phyloP scores from a whole-genome alignment of 2,888 invertebrate genomes.

The Sepioteuthis lessoniana region DNA sequence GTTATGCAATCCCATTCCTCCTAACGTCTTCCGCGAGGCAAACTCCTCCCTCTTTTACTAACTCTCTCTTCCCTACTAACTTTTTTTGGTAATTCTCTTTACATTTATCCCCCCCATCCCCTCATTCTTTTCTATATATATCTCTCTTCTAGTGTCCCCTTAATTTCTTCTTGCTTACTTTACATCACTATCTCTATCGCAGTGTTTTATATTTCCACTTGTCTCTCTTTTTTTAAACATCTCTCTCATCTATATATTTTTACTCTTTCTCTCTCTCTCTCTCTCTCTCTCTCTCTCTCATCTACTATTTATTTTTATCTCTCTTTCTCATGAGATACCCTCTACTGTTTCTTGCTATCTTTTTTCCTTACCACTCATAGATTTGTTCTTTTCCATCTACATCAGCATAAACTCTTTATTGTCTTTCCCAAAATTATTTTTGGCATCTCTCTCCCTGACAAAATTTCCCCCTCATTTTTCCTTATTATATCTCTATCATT shows the following conservation, averaged over 20 bases:
- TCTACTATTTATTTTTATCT: no score
- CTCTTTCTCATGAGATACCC: no score
- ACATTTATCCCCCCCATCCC: background rate
- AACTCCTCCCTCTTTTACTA: background rate
- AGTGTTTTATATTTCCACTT: background rate
- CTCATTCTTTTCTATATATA: background rate
- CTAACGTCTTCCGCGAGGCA: background rate
- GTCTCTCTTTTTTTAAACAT: background rate
- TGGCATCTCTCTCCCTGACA: background rate
- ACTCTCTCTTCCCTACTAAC: background rate
- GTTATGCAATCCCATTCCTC: slow-evolving; percentile 33
- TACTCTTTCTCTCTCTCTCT: background rate
- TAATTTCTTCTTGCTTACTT: background rate
- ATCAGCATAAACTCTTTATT: no score
- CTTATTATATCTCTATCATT: no score
- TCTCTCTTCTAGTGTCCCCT: background rate
- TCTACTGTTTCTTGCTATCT: no score
- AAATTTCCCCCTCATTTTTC: no score
- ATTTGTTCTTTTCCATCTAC: no score
- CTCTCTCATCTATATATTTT: background rate
- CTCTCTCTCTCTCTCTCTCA: background rate
- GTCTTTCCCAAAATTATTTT: no score
- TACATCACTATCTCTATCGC: background rate
- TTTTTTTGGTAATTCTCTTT: background rate
- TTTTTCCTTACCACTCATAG: no score